Evolutionary conservation across 35 echinoderm and acorn worm genomes (phyloP), one percentile per base, ranked within the genome.

Genomic region (Anneissia japonica): DNA sequence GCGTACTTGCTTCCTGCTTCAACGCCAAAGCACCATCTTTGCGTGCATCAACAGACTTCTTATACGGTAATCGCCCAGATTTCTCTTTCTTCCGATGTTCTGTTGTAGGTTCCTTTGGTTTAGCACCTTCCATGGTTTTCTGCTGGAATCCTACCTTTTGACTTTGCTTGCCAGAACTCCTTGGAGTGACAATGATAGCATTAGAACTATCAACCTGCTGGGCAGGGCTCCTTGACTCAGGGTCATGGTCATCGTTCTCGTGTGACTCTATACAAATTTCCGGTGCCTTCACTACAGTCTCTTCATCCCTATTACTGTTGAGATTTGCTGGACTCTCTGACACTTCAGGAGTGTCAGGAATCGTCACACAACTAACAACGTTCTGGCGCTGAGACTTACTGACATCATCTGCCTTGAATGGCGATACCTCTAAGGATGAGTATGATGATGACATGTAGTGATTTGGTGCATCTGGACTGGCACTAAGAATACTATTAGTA

Each of bases 281-380:
- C 1, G 51, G 51, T 23, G 51, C 26, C 51, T 64, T 64, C 19
- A 9, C 19, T 2, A 64, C 51, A 64, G 14, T 14, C 14, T 43
- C 14, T 43, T 9, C 51, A n/a, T n/a, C n/a, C n/a, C n/a, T n/a
- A 64, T 23, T 64, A 23, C 51, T 23, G 5, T 9, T 64, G 5
- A 64, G 51, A 64, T 64, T 64, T 26, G 51, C 6, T 23, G 51
- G 51, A 64, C 51, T 64, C 51, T 64, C 51, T 2, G 51, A 64
- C 1, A 64, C 56, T 21, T 92, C 88, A 5, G 96, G 96, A 23
- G 83, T 99, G 87, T 99, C 96, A 0, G 72, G 56, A 46, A 99
- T 93, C 36, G 96, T 99, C n/a, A 99, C 92, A 34, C 91, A 97
- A 37, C 91, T 97, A 31, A 93, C 85, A n/a, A 99, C 92, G 38